phyloP scores from a whole-genome alignment of 2,113 vertebrate genomes.

The Myodes glareolus region DNA sequence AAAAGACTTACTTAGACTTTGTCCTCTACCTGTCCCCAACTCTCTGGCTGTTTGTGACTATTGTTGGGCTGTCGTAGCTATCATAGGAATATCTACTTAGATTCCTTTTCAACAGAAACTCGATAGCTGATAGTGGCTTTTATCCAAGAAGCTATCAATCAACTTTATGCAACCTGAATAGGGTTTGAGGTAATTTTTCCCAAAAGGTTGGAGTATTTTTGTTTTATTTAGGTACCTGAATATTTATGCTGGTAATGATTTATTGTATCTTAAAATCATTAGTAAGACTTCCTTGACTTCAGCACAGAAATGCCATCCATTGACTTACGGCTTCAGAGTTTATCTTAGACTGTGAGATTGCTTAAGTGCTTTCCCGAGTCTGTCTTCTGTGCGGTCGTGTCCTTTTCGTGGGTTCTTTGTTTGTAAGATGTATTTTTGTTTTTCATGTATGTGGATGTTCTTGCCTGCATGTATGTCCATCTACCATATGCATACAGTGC shows the following conservation, averaged over 20 bases:
- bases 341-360: neutral
- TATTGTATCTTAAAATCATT: neutral
- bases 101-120: neutral
- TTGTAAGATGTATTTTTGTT: neutral
- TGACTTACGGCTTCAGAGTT: neutral
- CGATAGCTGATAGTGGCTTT: neutral
- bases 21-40: neutral
- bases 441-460: no score
- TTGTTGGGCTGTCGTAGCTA: neutral
- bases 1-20: neutral
- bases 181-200: neutral
- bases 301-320: neutral
- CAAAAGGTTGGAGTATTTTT: neutral
- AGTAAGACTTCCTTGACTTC: neutral
- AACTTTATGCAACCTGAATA: neutral
- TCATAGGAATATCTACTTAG: neutral
- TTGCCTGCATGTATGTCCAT: neutral
- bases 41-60: neutral
- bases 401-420: neutral
- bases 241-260: neutral
- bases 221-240: conserved; percentile 2
- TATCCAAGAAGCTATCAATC: neutral
- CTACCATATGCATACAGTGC: no score
- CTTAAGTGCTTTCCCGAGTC: neutral
- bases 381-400: neutral